phyloP scores from a whole-genome alignment of 2,113 vertebrate genomes.

The Microcebus murinus region DNA sequence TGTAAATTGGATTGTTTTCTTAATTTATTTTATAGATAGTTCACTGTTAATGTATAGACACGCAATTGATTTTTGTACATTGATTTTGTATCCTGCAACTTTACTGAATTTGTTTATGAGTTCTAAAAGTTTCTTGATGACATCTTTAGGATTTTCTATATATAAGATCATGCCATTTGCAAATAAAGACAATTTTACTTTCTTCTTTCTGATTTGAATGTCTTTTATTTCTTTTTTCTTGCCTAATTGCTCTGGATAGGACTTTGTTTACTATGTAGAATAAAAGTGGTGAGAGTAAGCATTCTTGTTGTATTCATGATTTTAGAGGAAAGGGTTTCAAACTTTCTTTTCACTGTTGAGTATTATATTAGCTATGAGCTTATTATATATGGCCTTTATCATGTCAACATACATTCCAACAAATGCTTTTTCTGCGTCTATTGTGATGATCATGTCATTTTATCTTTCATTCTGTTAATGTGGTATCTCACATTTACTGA shows the following conservation, averaged over 20 bases:
- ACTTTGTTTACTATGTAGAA: not conserved
- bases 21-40: not conserved
- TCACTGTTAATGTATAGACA: not conserved
- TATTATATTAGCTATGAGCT: not conserved
- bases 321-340: not conserved
- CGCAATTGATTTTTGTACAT: not conserved
- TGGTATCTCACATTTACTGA: not conserved
- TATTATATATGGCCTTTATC: not conserved
- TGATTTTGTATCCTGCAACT: not conserved
- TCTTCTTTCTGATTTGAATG: not conserved
- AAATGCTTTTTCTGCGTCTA: not conserved
- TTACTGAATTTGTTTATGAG: not conserved
- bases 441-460: not conserved
- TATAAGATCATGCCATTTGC: not conserved
- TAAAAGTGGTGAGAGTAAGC: not conserved
- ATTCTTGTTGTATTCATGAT: not conserved
- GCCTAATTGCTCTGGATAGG: not conserved
- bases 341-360: not conserved
- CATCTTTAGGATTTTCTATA: not conserved
- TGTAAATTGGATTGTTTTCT: not conserved
- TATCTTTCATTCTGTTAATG: not conserved
- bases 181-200: not conserved
- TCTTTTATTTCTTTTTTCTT: not conserved
- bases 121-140: not conserved
- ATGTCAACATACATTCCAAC: not conserved